Percentiles rank a stretch among this genome's conserved stretches.
Conservation (phyloP, 2,888 invertebrate species). For the Ditula angustiorana region DNA sequence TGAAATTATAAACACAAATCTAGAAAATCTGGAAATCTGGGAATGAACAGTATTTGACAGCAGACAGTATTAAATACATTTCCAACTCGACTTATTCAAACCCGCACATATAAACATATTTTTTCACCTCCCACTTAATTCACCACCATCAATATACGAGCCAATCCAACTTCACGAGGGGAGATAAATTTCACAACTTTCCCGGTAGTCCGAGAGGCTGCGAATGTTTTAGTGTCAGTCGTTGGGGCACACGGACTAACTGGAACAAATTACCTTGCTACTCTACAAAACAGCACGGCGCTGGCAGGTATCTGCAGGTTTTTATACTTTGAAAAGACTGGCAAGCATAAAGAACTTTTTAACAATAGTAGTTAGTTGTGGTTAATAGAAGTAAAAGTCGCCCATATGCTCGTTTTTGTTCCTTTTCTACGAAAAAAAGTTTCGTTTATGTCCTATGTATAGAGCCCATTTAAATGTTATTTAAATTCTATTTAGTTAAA, state of each 20-base stretch:
- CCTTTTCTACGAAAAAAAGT: no score
- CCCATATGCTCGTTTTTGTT: no score
- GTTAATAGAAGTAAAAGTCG: no score
- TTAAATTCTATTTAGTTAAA: no score
- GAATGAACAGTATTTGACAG: neutral
- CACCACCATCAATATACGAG: slow-evolving; percentile 17
- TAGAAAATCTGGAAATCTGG: neutral
- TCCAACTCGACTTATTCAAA: neutral
- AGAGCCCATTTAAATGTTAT: no score
- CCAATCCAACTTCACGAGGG: slow-evolving; percentile 25
- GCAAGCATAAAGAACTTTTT: no score
- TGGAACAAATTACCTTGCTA: no score
- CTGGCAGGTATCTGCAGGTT: no score
- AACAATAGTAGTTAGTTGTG: no score
- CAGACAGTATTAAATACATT: neutral
- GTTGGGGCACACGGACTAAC: neutral
- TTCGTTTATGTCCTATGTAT: no score
- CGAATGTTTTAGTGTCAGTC: slow-evolving; percentile 3
- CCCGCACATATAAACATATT: slow-evolving; percentile 16
- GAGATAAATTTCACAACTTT: slow-evolving; percentile 35
- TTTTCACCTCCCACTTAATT: slow-evolving; percentile 30
- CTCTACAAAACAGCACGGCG: no score
- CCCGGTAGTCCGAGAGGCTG: slow-evolving; percentile 5
- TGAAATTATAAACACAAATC: neutral
- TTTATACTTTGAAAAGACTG: no score